Evolutionary conservation across 2,113 vertebrate species (phyloP).

Genomic region (Chaenogobius annularis): DNA sequence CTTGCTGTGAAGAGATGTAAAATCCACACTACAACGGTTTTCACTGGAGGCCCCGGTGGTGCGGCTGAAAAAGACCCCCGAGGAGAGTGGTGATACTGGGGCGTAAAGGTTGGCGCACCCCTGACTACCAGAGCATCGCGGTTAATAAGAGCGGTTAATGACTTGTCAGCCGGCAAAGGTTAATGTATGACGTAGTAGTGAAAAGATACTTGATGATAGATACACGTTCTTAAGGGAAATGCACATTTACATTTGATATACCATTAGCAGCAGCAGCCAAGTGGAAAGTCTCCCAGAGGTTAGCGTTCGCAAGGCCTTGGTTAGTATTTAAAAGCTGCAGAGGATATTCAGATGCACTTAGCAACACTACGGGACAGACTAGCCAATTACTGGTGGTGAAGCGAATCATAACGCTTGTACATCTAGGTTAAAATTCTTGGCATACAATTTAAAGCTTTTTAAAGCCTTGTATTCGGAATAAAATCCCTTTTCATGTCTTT

Average conservation of each 20-base stretch:
- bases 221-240: constrained; percentile 49
- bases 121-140: constrained; percentile 50
- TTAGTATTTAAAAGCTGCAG: constrained; percentile 9
- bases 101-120: constrained; percentile 44
- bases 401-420: background rate
- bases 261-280: constrained; percentile 52
- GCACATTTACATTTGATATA: constrained; percentile 54
- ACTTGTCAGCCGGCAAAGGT: constrained; percentile 69
- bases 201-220: constrained; percentile 71
- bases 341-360: background rate
- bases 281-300: constrained; percentile 40
- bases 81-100: constrained; percentile 17
- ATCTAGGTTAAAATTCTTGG: background rate
- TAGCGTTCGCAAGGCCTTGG: constrained; percentile 9
- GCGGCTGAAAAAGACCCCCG: constrained; percentile 7
- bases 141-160: constrained; percentile 65
- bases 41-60: constrained; percentile 15
- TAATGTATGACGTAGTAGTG: constrained; percentile 65
- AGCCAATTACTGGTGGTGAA: background rate
- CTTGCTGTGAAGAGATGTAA: constrained; percentile 37
- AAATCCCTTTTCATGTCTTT: too few species aligned
- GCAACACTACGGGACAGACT: background rate
- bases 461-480: too few species aligned
- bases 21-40: constrained; percentile 28
- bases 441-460: background rate